Base-by-base conservation (phyloP, 2,888 invertebrate species). In the Agonopterix subpropinquella region DNA sequence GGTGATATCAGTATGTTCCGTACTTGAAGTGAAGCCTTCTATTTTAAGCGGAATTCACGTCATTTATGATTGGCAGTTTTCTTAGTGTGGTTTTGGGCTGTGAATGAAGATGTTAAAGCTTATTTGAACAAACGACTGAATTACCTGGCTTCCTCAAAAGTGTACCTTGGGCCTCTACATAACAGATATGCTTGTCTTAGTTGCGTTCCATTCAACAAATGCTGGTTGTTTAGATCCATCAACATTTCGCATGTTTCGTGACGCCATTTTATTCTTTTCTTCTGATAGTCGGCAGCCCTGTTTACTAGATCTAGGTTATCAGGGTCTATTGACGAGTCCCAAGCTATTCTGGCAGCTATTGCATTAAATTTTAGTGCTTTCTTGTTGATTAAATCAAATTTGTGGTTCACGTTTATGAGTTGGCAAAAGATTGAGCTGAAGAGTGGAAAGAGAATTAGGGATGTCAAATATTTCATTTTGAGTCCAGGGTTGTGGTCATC, bases 131-230 rank as follows among this genome's bases (percentile, higher is more conserved):
- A 28, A 28, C 4, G 7, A 28, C 28, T 5, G 0, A 28, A 28
- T 13, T 72, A 92, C 92, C 89, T 85, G 8, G 89, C 85, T 66
- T 92, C 90, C 45, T 84, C 67, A 43, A 80, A 75, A 3, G 87
- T 89, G 64, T 87, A 92, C 48, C 80, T 89, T 0, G 92, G 91
- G 42, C 92, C 93, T 58, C 91, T 80, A 61, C 93, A 94, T 42
- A 93, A 59, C 9, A 93, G 71, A 73, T 89, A 90, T 47, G 90
- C 69, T 80, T 91, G 90, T 52, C 92, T 79, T 44, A 64, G 65
- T 54, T 91, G 89, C 15, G 73, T 77, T 13, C 46, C 57, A 46
- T 81, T 81, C 35, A 86, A 52, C 53, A 69, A 64, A 48, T 73
- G 62, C 49, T 48, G 54, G 2, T 61, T 58, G 41, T 59, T 59